These are phyloP conservation scores for Mellivora capensis DNA, from an alignment of 2,113 vertebrate species.

Conservation along the genomic window DNA sequence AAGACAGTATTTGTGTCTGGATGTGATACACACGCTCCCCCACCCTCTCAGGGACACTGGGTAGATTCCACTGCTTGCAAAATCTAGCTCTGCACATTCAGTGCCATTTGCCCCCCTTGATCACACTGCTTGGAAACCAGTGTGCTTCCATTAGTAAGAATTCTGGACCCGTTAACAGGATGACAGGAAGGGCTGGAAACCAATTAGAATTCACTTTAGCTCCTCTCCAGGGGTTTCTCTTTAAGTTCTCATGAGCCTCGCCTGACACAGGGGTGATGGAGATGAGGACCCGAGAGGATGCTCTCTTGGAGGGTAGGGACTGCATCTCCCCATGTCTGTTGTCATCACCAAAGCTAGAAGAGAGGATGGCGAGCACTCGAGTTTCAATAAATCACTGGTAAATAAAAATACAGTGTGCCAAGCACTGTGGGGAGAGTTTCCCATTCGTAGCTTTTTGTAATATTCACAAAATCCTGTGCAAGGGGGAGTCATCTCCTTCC, in stretches of 20 bases:
- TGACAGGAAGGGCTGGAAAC: background rate
- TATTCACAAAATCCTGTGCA: background rate
- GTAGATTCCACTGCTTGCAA: background rate
- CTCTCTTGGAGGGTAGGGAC: background rate
- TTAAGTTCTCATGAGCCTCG: background rate
- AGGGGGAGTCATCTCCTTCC: background rate
- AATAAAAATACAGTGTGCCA: background rate
- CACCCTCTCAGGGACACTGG: background rate
- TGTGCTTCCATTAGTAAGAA: background rate
- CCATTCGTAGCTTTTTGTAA: background rate
- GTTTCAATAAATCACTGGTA: background rate
- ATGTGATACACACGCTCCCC: accelerated
- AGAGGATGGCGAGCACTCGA: background rate
- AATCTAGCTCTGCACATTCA: background rate
- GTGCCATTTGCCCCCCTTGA: background rate
- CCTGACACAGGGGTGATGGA: background rate
- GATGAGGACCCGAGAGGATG: background rate
- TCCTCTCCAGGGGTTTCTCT: background rate
- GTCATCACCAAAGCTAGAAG: background rate
- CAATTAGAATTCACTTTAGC: background rate
- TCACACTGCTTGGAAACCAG: background rate
- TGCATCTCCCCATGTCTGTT: background rate
- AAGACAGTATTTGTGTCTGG: background rate
- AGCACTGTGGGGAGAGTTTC: background rate
- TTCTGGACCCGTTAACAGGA: background rate